Evolutionary conservation across 2,888 invertebrate genomes (phyloP), one percentile per base, ranked within the genome.

Genomic region (Philonicus albiceps): DNA sequence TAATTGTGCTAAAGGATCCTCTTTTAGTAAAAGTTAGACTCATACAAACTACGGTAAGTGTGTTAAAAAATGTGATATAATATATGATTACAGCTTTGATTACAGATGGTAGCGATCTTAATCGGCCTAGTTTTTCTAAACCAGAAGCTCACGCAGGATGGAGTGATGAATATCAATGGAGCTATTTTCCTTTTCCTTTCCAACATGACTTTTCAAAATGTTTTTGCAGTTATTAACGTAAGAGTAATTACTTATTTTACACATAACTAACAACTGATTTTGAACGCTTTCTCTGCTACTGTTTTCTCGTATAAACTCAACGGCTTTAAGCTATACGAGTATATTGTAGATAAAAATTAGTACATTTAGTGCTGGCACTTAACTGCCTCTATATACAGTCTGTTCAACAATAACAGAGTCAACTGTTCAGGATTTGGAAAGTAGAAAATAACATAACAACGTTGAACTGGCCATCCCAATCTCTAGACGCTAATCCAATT

Each of bases 201-300:
- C 19, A 98, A 97, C 90, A 96, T 98, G 96, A 98, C 98, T 6
- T 98, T 98, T 92, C 97, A 97, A 90, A 98, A 98, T 91, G 95
- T 98, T n/a, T 98, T 98, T 90, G 97, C 98, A 87, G 98, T 98
- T 72, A 96, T 98, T 87, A 97, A 96, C 91, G 98, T 98, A 92
- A 95, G 96, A 87, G 72, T 55, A 64, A 43, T 37, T 1, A 30
- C 3, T 64, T 22, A 7, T 49, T n/a, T n/a, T 1, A 6, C 1
- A 49, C 1, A 49, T n/a, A 19, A 49, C 7, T n/a, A n/a, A 49
- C 49, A 49, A 49, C n/a, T 49, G 6, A 49, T n/a, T 49, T n/a
- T 49, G 49, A n/a, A n/a, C 49, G 49, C 19, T n/a, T n/a, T n/a
- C n/a, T 49, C 0, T 49, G 0, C 6, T 0, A n/a, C 6, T 49